phyloP scores from a whole-genome alignment of 1,140 invertebrate species.

The Diuraphis noxia region DNA sequence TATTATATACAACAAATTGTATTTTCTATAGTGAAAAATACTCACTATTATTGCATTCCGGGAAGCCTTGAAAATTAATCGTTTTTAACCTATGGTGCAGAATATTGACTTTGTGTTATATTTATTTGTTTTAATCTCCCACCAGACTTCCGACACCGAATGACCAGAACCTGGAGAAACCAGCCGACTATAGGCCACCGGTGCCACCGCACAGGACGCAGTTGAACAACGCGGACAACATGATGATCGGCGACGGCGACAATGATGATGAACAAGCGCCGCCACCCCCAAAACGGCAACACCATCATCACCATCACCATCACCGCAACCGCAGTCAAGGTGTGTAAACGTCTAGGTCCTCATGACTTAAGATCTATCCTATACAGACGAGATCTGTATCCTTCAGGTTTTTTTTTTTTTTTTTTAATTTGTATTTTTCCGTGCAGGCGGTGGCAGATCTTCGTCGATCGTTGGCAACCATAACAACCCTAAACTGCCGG shows the following conservation, averaged over 20 bases:
- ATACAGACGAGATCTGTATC: neutral
- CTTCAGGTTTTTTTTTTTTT: neutral
- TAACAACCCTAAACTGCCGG: constrained; percentile 52
- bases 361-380: neutral
- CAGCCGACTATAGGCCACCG: constrained; percentile 77
- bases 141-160: constrained; percentile 61
- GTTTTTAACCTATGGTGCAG: neutral
- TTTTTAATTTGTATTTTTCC: neutral
- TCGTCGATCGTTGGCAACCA: neutral
- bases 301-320: constrained; percentile 60
- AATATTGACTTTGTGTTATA: neutral
- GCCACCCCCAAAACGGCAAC: constrained; percentile 43
- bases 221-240: neutral
- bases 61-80: neutral
- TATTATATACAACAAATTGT: neutral
- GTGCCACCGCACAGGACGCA: constrained; percentile 78
- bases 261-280: constrained; percentile 5
- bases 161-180: constrained; percentile 62
- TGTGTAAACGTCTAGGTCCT: constrained; percentile 15
- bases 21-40: neutral
- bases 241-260: neutral
- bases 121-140: neutral
- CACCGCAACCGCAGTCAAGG: constrained; percentile 60
- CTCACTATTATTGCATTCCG: neutral
- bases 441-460: constrained; percentile 1